These are phyloP conservation scores for Varanus komodoensis DNA, from an alignment of 2,113 vertebrate genomes.

Conservation along the genomic window DNA sequence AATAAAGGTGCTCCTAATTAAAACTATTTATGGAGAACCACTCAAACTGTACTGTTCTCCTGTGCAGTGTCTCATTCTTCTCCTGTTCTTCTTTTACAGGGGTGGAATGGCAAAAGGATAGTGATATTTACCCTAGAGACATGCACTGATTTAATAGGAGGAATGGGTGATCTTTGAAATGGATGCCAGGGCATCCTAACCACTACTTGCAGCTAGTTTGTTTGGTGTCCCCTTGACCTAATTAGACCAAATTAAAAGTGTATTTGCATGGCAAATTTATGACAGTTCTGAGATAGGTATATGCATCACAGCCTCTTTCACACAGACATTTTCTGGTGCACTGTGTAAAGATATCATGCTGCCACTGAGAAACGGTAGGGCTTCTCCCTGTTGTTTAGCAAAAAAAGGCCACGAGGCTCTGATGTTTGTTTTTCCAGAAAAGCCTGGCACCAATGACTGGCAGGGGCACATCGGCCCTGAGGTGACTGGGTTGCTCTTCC, in stretches of 20 bases:
- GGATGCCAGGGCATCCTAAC: background rate
- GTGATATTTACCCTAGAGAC: background rate
- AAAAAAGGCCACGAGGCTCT: background rate
- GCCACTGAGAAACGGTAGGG: background rate
- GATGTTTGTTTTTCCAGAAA: background rate
- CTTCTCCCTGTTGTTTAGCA: background rate
- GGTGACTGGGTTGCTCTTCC: background rate
- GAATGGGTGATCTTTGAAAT: background rate
- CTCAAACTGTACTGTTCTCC: background rate
- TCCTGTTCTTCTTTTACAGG: background rate
- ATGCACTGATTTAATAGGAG: background rate
- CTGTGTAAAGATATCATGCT: background rate
- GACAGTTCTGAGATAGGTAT: background rate
- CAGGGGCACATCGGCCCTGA: background rate
- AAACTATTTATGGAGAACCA: background rate
- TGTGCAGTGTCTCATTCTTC: background rate
- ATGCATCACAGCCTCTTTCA: too few species aligned
- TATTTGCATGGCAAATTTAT: background rate
- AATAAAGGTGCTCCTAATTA: background rate
- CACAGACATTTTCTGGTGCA: background rate
- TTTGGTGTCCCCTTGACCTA: too few species aligned
- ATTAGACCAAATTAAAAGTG: background rate
- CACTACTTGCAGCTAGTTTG: background rate
- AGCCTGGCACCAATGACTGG: background rate
- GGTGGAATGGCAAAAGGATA: background rate